phyloP scores from a whole-genome alignment of 2,888 invertebrate species.

The Leptinotarsa tumamoca region DNA sequence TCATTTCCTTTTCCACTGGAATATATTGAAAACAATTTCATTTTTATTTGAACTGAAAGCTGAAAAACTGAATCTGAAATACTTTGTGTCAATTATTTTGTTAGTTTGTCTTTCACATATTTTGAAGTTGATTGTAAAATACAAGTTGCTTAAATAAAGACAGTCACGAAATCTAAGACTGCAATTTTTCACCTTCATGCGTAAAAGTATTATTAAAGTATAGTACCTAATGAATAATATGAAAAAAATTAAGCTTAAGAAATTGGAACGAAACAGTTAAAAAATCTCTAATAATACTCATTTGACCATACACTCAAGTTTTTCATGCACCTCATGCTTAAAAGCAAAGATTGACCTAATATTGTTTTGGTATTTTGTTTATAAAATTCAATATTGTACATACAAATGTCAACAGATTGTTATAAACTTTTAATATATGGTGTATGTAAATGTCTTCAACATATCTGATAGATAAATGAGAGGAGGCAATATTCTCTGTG shows the following conservation, averaged over 20 bases:
- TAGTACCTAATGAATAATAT: neutral
- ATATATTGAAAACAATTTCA: neutral
- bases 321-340: slow-evolving; percentile 36
- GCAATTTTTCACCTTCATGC: slow-evolving; percentile 53
- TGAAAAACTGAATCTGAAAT: no score
- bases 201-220: slow-evolving; percentile 47
- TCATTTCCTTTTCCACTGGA: neutral
- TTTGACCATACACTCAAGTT: slow-evolving; percentile 55
- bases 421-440: no score
- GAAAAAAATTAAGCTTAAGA: slow-evolving; percentile 32
- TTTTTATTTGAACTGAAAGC: neutral
- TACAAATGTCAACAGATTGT: no score
- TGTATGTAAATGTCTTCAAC: no score
- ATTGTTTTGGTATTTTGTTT: slow-evolving; percentile 52
- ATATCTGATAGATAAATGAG: no score
- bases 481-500: no score
- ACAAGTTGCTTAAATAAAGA: neutral
- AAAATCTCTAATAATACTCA: slow-evolving; percentile 45
- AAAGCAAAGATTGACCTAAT: slow-evolving; percentile 57
- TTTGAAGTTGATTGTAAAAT: neutral
- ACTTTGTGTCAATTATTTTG: no score
- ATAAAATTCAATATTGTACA: no score
- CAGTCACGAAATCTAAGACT: neutral
- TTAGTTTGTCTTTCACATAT: neutral
- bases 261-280: neutral